These are phyloP conservation scores for Eptesicus fuscus DNA, from an alignment of 2,113 vertebrate species.

Conservation along the genomic window DNA sequence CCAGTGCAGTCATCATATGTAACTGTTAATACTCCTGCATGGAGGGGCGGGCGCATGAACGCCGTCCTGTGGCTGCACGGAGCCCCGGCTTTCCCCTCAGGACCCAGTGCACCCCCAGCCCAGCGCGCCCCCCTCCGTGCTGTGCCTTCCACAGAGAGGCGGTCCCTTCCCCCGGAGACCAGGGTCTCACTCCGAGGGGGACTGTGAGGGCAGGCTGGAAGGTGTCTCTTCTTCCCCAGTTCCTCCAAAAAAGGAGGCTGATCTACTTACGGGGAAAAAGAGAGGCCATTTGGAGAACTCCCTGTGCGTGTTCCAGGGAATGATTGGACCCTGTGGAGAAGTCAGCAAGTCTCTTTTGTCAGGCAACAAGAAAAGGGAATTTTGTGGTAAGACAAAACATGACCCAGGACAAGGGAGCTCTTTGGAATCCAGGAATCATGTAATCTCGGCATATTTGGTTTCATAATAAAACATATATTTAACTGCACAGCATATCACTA, in stretches of 20 bases:
- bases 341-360: not conserved
- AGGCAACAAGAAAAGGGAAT: not conserved
- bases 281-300: slow-evolving; percentile 24
- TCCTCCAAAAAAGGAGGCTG: not conserved
- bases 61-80: no score
- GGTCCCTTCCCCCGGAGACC: not conserved
- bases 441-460: not conserved
- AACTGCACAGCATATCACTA: not conserved
- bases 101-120: not conserved
- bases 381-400: not conserved
- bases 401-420: not conserved
- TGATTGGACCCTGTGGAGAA: not conserved
- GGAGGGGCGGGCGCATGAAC: not conserved
- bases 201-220: not conserved
- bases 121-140: fast-evolving
- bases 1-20: not conserved
- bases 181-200: not conserved
- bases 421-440: not conserved
- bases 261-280: not conserved
- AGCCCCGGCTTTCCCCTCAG: not conserved
- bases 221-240: not conserved
- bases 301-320: not conserved
- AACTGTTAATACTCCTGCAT: not conserved
- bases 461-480: slow-evolving; percentile 11
- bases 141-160: not conserved